Evolutionary conservation across 1,140 invertebrate genomes (phyloP), one percentile per base, ranked within the genome.

Genomic region (Drosophila simulans): DNA sequence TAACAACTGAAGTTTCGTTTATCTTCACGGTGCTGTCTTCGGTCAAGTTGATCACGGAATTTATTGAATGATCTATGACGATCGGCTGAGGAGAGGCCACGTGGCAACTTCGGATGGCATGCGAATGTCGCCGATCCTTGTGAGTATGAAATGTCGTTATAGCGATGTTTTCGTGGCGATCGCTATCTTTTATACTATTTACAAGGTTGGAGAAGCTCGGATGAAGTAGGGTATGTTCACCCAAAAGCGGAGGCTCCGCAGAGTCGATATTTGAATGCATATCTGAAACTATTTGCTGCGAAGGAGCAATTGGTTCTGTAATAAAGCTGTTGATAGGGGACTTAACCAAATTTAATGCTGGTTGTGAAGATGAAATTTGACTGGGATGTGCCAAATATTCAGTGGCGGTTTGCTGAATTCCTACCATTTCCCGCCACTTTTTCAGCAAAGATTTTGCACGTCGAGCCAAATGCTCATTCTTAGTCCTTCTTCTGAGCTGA

Each of bases 401-500:
- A 8, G 17, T 62, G 43, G 65, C 17, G 1, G 57, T 83, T 46
- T 92, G 89, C 71, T 93, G 60, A 94, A 91, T 91, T 20, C 90
- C 90, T 22, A 91, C 88, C 93, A 97, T 94, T 93, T 96, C 95
- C 76, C 97, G 95, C 98, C 98, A 99, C 93, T 95, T 95, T 81
- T 97, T 97, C 35, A 99, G 95, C 90, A 99, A 93, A 92, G 97
- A 96, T 92, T 98, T 98, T 13, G 97, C 97, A 74, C 98, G 94
- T 80, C 96, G 96, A 25, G 97, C 97, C 90, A 99, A 93, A 42
- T 95, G 94, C 80, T 97, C 95, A 70, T 94, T 94, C 48, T 93
- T 95, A 37, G 97, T 97, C 92, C 97, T 97, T 60, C 96, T 93
- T 54, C 98, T 94, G 22, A 98, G 93, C 93, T 98, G 97, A 93